phyloP scores from a whole-genome alignment of 2,113 vertebrate genomes.

The Siniperca knerii region DNA sequence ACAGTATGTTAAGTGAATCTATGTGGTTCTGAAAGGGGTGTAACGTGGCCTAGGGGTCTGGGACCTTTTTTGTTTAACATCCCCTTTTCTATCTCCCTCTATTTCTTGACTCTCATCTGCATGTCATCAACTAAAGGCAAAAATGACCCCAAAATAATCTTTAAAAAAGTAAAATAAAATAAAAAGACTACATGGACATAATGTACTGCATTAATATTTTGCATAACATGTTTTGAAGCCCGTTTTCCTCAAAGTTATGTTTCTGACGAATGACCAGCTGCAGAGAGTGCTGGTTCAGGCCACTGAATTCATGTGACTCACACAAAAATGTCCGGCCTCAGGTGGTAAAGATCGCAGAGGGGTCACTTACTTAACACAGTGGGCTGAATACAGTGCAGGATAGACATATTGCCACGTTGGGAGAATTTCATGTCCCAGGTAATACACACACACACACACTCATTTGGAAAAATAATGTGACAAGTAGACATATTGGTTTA shows the following conservation, averaged over 20 bases:
- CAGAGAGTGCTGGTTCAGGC: conserved; percentile 1
- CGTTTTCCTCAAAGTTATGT: neutral
- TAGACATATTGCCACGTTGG: neutral
- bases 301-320: conserved; percentile 34
- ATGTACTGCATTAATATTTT: neutral
- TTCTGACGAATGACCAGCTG: conserved; percentile 1
- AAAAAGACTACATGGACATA: neutral
- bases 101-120: neutral
- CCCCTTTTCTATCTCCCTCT: neutral
- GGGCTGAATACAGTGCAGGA: neutral
- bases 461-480: neutral
- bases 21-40: neutral
- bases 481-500: neutral
- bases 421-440: neutral
- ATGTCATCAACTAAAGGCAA: neutral
- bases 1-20: neutral
- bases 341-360: conserved; percentile 8
- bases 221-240: neutral
- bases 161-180: neutral
- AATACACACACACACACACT: no score
- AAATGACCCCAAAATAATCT: no score
- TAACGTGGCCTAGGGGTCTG: neutral
- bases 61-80: no score
- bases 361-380: conserved; percentile 18
- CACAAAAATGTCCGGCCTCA: conserved; percentile 25